Evolutionary conservation across 2,888 invertebrate genomes (phyloP).

Genomic region (Tenodera sinensis): DNA sequence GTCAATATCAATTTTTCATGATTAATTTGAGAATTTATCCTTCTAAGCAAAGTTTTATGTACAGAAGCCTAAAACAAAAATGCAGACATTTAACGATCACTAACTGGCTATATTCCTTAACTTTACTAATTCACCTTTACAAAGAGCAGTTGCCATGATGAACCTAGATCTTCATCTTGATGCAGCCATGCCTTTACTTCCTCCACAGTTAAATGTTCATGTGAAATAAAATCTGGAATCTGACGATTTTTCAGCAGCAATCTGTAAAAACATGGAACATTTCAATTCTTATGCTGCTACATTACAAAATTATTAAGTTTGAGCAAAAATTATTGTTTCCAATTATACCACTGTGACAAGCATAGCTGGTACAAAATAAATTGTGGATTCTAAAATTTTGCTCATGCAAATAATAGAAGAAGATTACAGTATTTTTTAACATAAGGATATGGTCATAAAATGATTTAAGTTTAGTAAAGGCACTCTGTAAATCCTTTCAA

Average conservation of each 20-base stretch:
- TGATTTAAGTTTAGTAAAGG: too few relatives aligned
- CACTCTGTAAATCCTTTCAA: too few relatives aligned
- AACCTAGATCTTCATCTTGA: constrained; percentile 45
- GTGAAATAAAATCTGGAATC: constrained; percentile 47
- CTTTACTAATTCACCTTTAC: constrained; percentile 41
- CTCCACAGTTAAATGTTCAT: constrained; percentile 46
- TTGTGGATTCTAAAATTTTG: too few relatives aligned
- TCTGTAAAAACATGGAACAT: background rate
- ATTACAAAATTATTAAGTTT: background rate
- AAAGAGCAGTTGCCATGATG: constrained; percentile 46
- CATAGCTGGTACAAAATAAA: too few relatives aligned
- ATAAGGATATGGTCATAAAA: too few relatives aligned
- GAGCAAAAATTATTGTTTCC: background rate
- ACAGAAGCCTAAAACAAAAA: too few relatives aligned
- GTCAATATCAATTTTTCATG: too few relatives aligned
- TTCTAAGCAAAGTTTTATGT: too few relatives aligned
- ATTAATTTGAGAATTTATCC: too few relatives aligned
- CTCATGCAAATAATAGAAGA: too few relatives aligned
- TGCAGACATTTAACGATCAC: too few relatives aligned
- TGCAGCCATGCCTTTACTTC: constrained; percentile 53
- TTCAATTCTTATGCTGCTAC: background rate
- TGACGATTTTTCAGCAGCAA: constrained; percentile 39
- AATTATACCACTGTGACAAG: background rate
- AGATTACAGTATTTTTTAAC: too few relatives aligned
- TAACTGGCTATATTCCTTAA: background rate